Conservation (phyloP, 2,888 invertebrate species). For the Petrolisthes cinctipes region DNA sequence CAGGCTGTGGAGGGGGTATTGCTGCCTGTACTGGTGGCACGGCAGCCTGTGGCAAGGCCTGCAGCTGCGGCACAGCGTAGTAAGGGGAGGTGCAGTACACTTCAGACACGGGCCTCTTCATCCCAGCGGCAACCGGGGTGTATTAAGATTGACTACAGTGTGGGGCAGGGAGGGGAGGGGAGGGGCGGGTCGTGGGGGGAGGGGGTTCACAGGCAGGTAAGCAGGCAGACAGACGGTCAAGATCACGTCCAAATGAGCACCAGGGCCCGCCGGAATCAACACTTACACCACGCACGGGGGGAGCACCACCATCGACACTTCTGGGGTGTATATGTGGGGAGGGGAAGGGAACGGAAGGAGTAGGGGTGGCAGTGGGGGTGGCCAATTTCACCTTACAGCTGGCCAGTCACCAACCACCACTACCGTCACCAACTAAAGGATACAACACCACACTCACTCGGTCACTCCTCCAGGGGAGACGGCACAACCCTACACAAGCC, state of each 20-base stretch:
- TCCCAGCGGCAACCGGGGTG: constrained; percentile 47
- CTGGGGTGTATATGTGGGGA: neutral
- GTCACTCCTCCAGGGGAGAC: constrained; percentile 43
- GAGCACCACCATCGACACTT: constrained; percentile 2
- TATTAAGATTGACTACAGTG: constrained; percentile 1
- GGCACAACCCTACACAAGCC: constrained; percentile 49
- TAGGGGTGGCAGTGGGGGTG: constrained; percentile 19
- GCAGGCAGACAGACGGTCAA: constrained; percentile 18
- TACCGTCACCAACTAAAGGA: constrained; percentile 33
- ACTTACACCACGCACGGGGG: constrained; percentile 37
- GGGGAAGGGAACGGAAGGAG: constrained; percentile 18
- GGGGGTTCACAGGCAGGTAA: neutral
- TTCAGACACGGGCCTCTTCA: constrained; percentile 58
- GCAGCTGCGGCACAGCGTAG: constrained; percentile 52
- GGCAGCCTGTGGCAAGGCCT: constrained; percentile 11
- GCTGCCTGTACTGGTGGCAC: constrained; percentile 19
- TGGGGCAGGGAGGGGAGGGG: neutral
- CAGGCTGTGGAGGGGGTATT: constrained; percentile 32
- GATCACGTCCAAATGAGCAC: constrained; percentile 49
- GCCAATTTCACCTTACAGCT: constrained; percentile 28
- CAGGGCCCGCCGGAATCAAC: constrained; percentile 38
- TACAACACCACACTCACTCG: constrained; percentile 40
- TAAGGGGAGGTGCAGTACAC: constrained; percentile 54
- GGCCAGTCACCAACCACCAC: constrained; percentile 32
- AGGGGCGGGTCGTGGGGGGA: constrained; percentile 10